Evolutionary conservation across 1,140 invertebrate genomes (phyloP).

Genomic region (Drosophila navojoa): DNA sequence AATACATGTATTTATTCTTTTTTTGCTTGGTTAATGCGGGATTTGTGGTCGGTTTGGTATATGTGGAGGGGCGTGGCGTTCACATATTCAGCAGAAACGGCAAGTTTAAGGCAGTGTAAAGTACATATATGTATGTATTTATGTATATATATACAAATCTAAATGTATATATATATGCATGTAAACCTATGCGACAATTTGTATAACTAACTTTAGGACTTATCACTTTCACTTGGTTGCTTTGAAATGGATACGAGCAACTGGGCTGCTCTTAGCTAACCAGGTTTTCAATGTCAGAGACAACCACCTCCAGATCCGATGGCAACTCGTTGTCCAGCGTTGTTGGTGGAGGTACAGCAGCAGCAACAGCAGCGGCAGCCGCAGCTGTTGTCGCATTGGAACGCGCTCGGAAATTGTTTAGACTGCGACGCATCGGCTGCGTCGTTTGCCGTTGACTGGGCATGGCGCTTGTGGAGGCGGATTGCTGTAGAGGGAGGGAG

Average conservation of each 20-base stretch:
- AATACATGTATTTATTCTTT: not conserved
- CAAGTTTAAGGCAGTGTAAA: slow-evolving; percentile 82
- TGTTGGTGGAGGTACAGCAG: slow-evolving; percentile 23
- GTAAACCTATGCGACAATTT: slow-evolving; percentile 81
- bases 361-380: slow-evolving; percentile 7
- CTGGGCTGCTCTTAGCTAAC: slow-evolving; percentile 76
- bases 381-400: slow-evolving; percentile 19
- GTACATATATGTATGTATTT: slow-evolving; percentile 60
- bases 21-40: not conserved
- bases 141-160: slow-evolving; percentile 56
- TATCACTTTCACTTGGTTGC: slow-evolving; percentile 81
- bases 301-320: slow-evolving; percentile 81
- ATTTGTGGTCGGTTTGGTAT: slow-evolving; percentile 29
- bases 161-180: slow-evolving; percentile 58
- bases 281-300: slow-evolving; percentile 82
- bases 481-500: slow-evolving; percentile 51
- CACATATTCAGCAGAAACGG: slow-evolving; percentile 81
- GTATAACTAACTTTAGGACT: slow-evolving; percentile 82
- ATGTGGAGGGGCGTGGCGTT: slow-evolving; percentile 61
- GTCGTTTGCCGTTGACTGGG: slow-evolving; percentile 40
- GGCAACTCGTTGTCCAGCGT: slow-evolving; percentile 65
- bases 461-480: slow-evolving; percentile 65
- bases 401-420: slow-evolving; percentile 60
- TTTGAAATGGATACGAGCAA: slow-evolving; percentile 48
- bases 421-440: slow-evolving; percentile 63